Conservation (phyloP, 1,140 invertebrate genomes). For the Bombus haemorrhoidalis region DNA sequence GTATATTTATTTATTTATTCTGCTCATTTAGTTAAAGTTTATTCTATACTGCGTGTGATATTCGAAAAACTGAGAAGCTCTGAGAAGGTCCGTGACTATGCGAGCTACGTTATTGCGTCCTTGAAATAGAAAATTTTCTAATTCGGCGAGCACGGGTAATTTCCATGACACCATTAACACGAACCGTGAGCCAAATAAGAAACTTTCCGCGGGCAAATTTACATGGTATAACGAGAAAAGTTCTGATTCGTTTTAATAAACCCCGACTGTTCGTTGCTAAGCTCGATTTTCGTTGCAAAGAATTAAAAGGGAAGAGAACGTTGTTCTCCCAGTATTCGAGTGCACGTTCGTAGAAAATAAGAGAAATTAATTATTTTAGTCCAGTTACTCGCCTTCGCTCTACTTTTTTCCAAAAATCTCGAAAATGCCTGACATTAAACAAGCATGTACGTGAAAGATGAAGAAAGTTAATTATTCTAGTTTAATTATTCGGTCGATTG, state of each 20-base stretch:
- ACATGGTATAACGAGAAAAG: conserved; percentile 25
- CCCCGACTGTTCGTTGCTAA: not conserved
- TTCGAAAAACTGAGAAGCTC: no score
- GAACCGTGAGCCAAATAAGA: not conserved
- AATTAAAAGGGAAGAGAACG: not conserved
- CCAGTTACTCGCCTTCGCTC: not conserved
- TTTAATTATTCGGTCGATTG: no score
- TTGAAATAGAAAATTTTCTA: no score
- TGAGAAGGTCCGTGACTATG: no score
- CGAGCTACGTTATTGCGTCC: no score
- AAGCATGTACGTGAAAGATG: no score
- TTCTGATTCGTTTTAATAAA: conserved; percentile 25
- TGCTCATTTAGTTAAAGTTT: not conserved
- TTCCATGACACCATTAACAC: not conserved
- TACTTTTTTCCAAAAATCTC: not conserved
- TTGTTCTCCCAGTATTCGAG: not conserved
- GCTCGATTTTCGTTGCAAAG: not conserved
- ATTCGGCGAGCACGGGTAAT: not conserved
- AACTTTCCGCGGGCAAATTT: conserved; percentile 8
- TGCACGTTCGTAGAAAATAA: not conserved
- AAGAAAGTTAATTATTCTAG: no score
- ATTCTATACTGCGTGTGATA: not conserved
- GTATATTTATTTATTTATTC: not conserved
- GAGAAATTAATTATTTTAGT: not conserved
- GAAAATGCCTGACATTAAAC: not conserved